Evolutionary conservation across 2,888 invertebrate genomes (phyloP), one percentile per base, ranked within the genome.

Genomic region (Agonum fuliginosum): DNA sequence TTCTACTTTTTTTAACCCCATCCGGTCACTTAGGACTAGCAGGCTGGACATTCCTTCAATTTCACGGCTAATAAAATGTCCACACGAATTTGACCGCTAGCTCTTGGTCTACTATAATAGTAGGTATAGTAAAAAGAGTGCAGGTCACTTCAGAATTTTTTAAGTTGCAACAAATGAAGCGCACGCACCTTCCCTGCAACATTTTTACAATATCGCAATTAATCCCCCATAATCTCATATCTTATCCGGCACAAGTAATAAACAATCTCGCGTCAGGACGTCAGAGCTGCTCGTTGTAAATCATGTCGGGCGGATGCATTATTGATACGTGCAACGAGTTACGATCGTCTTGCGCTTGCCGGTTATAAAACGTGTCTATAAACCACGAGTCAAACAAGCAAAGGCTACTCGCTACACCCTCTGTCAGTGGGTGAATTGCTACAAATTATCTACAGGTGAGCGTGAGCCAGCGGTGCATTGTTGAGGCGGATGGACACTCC

Each of bases 361-460:
- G 46, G 58, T 62, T 62, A 62, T 62, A 62, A 62, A 62, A 62
- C 58, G 58, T 62, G 58, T 62, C 30, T 62, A 62, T 62, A 62
- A 62, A 62, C 30, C 58, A 12, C 24, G 3, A 54, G 30, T 19
- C n/a, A n/a, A n/a, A n/a, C n/a, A n/a, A n/a, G n/a, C n/a, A n/a
- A 27, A 62, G 58, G 58, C 58, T 62, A 62, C 58, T 62, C 34
- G 30, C 58, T n/a, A 62, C 58, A 62, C 58, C 58, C 58, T 62
- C 58, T 62, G 58, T 62, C 58, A 62, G 58, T 62, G 58, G 46
- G 17, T 27, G 30, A 62, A 62, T 62, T 62, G 58, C 58, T 62
- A 62, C 58, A 62, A 62, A 62, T 62, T 62, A 62, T 27, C 58
- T 27, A 62, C 58, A 62, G 58, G 58, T 62, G 58, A 27, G n/a